phyloP scores from a whole-genome alignment of 2,888 invertebrate species.

The Synergus laeviventris region DNA sequence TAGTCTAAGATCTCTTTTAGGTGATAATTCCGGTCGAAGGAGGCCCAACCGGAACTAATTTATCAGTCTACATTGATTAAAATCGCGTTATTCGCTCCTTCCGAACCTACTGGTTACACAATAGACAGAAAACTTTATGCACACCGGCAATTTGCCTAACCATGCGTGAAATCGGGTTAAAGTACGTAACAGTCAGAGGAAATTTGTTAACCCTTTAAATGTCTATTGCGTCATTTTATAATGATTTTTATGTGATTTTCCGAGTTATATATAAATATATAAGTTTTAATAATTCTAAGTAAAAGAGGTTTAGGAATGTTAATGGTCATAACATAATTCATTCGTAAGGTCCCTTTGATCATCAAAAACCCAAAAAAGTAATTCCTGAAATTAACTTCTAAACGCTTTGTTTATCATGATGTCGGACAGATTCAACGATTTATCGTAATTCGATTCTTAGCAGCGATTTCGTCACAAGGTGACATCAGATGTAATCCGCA shows the following conservation, averaged over 20 bases:
- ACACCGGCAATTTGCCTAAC: constrained; percentile 21
- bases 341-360: not conserved
- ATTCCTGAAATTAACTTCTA: not conserved
- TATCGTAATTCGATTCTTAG: constrained; percentile 32
- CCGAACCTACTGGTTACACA: not conserved
- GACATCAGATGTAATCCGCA: constrained; percentile 26
- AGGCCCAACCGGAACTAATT: constrained; percentile 24
- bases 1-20: constrained; percentile 5
- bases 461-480: constrained; percentile 16
- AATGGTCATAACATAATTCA: not conserved
- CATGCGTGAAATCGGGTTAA: constrained; percentile 18
- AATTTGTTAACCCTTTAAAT: not conserved
- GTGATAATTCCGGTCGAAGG: constrained; percentile 19
- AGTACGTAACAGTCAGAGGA: not conserved
- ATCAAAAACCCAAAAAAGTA: not conserved
- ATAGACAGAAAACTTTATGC: constrained; percentile 5
- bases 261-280: not conserved
- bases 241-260: not conserved
- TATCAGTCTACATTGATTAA: constrained; percentile 22
- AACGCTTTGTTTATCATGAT: constrained; percentile 28
- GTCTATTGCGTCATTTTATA: not conserved
- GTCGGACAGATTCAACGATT: constrained; percentile 8
- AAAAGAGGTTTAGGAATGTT: not conserved
- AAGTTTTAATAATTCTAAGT: not conserved
- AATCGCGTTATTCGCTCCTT: constrained; percentile 20